These are phyloP conservation scores for Ectemnius continuus DNA, from an alignment of 2,888 invertebrate species.

Conservation along the genomic window DNA sequence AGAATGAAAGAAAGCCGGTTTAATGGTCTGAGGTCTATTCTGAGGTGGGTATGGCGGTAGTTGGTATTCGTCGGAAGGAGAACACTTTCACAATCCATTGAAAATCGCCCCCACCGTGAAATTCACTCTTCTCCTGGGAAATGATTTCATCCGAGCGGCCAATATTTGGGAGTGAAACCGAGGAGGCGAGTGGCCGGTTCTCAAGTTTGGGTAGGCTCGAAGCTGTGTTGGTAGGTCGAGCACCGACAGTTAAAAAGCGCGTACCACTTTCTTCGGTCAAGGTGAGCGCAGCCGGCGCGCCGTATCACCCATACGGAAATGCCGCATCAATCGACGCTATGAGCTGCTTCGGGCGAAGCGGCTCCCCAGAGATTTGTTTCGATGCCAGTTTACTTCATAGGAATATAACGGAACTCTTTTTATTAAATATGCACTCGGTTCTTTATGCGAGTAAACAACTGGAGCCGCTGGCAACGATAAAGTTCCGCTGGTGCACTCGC, in stretches of 20 bases:
- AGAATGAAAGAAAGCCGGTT: too few relatives aligned
- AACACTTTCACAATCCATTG: neutral
- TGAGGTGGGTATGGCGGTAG: too few relatives aligned
- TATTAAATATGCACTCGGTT: neutral
- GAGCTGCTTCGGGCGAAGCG: neutral
- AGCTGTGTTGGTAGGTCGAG: too few relatives aligned
- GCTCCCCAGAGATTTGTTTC: neutral
- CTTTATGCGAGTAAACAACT: neutral
- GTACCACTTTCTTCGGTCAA: constrained; percentile 58
- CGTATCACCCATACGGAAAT: constrained; percentile 14
- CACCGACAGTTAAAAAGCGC: constrained; percentile 27
- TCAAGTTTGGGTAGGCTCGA: too few relatives aligned
- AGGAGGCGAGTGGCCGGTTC: too few relatives aligned
- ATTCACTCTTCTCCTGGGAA: neutral
- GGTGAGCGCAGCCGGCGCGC: constrained; percentile 17
- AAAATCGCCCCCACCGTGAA: neutral
- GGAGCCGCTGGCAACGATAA: too few relatives aligned
- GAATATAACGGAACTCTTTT: neutral
- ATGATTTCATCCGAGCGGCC: too few relatives aligned
- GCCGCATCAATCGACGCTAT: constrained; percentile 15
- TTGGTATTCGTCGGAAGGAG: neutral
- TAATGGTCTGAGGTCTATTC: too few relatives aligned
- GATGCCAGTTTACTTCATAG: neutral
- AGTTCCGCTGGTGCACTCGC: too few relatives aligned
- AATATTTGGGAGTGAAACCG: too few relatives aligned